Evolutionary conservation across 2,113 vertebrate genomes (phyloP), one percentile per base, ranked within the genome.

Genomic region (Trinectes maculatus): DNA sequence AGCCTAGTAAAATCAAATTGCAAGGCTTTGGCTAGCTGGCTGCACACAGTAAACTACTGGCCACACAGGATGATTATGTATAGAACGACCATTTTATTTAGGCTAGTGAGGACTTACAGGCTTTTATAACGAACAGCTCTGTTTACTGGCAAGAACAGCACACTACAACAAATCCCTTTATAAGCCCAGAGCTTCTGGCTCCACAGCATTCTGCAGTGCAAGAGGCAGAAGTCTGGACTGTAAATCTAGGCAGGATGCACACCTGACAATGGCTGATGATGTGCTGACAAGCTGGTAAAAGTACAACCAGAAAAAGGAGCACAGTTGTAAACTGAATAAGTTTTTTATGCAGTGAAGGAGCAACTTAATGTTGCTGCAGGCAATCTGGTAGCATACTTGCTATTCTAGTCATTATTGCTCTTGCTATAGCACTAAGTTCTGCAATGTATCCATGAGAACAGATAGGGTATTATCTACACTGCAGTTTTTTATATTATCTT

Each of bases 1-100:
- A 85, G 86, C 73, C 87, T 85, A 86, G 83, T 92, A 90, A 92
- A 93, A 88, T 51, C 64, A 85, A 91, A 91, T 88, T 86, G 87
- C 82, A 80, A 81, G 76, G 71, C 68, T 82, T 86, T 87, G 86
- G 82, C 86, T 84, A 69, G 70, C 62, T 83, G 89, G 86, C 80
- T 76, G 81, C 72, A 85, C 66, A 89, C 67, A 79, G 80, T 84
- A 89, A 86, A 86, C 52, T 74, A 60, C 79, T 77, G 86, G 84
- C 89, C 87, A 90, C 89, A 90, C 88, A 91, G 62, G 86, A 82
- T 79, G 89, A 82, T 86, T 83, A 85, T 71, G 71, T 82, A 87
- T 82, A 86, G 85, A 84, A 81, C 69, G 52, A 37, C 75, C 74
- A 49, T 81, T 87, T 87, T 80, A 81, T 88, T 82, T 72, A 74